Base-by-base conservation (phyloP, 2,888 invertebrate species). In the Flexamia atlantica region DNA sequence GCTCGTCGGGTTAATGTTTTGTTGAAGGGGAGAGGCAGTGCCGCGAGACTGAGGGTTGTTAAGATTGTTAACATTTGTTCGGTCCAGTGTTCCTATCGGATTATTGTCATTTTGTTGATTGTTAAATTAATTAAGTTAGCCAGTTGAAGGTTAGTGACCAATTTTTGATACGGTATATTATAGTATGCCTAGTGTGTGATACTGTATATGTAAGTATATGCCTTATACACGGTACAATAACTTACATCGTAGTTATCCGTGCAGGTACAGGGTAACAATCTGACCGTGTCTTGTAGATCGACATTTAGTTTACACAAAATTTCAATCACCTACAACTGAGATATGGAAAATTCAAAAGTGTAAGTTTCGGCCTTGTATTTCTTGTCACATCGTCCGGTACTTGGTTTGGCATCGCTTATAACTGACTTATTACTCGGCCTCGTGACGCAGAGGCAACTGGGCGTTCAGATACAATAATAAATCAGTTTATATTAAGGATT, bases 401-500 rank as follows among this genome's bases (percentile, higher is more conserved):
- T 79, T 60, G 83, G 80, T 79, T 50, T 79, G 83, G 83, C 83
- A 79, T 79, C 28, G 80, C 80, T 76, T 83, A 79, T 53, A 79
- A 79, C 79, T 79, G 79, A 79, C 79, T 79, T 79, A 79, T 79
- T 79, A 79, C 79, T 57, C 46, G 23, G 79, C 79, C 79, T 79
- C 79, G 53, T 23, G 28, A 84, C 60, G 42, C 74, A 81, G 84
- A 70, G 84, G 81, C 84, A 28, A 79, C 81, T 84, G 84, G 70
- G 82, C 74, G 72, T 72, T 79, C 84, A 81, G 81, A 81, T 84
- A 79, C 81, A 79, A 81, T 82, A 84, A 82, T 84, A 84, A 82
- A 84, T 84, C 84, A 84, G 84, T 84, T 84, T 84, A 84, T 81
- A 82, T 68, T 72, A 82, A 81, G 81, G 84, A 81, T 81, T 84